Percentiles rank a stretch among this genome's conserved stretches.
Evolutionary conservation across 1,140 invertebrate species (phyloP).

Genomic region (Armadillidium nasatum): DNA sequence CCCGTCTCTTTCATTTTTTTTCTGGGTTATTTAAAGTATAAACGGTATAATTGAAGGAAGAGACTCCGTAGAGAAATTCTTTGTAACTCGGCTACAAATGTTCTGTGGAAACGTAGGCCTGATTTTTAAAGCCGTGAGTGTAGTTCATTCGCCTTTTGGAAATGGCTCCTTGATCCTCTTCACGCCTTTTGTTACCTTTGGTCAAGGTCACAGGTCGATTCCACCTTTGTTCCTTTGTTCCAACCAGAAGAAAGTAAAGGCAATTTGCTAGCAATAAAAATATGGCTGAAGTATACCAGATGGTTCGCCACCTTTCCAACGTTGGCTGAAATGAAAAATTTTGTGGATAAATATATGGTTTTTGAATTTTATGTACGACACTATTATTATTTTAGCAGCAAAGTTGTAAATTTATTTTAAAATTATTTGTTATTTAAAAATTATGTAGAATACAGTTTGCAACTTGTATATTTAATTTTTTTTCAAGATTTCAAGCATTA

Average conservation of each 20-base stretch:
- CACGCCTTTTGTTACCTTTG: constrained; percentile 28
- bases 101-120: constrained; percentile 29
- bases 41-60: too few species aligned
- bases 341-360: too few species aligned
- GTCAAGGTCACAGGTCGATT: constrained; percentile 36
- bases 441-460: background rate
- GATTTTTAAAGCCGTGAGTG: constrained; percentile 29
- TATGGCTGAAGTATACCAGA: constrained; percentile 42
- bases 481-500: too few species aligned
- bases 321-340: constrained; percentile 30
- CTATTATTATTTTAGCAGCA: too few species aligned
- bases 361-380: too few species aligned
- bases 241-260: constrained; percentile 40
- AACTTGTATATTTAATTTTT: too few species aligned
- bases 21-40: too few species aligned
- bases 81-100: constrained; percentile 18
- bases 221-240: constrained; percentile 42
- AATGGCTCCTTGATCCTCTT: constrained; percentile 22
- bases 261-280: constrained; percentile 39
- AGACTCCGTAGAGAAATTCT: too few species aligned
- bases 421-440: background rate
- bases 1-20: too few species aligned
- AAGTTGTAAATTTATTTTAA: background rate
- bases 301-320: constrained; percentile 41
- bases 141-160: constrained; percentile 1